Base-by-base conservation (phyloP, 2,888 invertebrate species). In the Chironomus riparius region DNA sequence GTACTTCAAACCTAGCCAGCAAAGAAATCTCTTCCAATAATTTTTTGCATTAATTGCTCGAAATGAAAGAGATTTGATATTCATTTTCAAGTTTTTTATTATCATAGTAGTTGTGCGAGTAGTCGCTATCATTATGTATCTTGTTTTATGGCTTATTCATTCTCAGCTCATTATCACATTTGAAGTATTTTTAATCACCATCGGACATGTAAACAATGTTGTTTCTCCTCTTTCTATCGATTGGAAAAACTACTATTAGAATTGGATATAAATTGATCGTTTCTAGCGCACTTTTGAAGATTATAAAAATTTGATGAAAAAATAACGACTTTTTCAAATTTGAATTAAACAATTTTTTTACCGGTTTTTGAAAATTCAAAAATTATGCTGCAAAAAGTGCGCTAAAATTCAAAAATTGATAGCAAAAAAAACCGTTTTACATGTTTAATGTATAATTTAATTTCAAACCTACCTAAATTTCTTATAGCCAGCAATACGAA, bases 401-500 rank as follows among this genome's bases (percentile, higher is more conserved):
- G 38, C 38, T 38, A 38, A 38, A 15, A 56, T 56, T n/a, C 4
- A 56, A 7, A n/a, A n/a, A 15, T 56, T 56, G 15, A 56, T 56
- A 4, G 18, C 38, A 10, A 56, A 13, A n/a, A 13, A 24, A 65
- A 21, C 10, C 6, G 18, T 7, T 65, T 65, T 65, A 62, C 10
- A 18, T 56, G 56, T 15, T 65, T 65, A 21, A 65, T 65, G 13
- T 65, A 65, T 7, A 65, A 65, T 13, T 22, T 24, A 21, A 24
- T 65, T 24, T 65, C 21, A 65, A 65, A 24, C 21, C 24, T 65
- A 24, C 21, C 65, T 21, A 50, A n/a, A n/a, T n/a, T 68, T 81
- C 80, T 82, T 84, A 83, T 84, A 84, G 84, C 84, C 82, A 80
- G 81, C 84, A 81, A 82, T 83, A 84, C 47, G 84, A 83, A 81